Conservation (phyloP, 2,797 vertebrate species). For the Harpagifer antarcticus region DNA sequence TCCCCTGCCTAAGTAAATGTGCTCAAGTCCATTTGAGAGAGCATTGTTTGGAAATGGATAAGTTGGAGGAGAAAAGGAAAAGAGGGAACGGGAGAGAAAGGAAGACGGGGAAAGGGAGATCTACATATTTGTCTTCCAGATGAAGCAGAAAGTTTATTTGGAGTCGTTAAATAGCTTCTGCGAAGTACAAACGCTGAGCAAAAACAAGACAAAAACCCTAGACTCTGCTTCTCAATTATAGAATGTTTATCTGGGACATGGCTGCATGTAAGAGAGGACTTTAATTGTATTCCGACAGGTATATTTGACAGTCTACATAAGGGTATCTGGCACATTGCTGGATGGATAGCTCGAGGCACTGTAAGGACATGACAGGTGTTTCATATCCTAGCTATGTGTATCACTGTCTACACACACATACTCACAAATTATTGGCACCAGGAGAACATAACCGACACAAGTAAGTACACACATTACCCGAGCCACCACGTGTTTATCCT, state of each 20-base stretch:
- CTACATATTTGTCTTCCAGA: conserved; percentile 66
- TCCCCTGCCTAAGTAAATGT: conserved; percentile 79
- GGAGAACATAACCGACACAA: conserved; percentile 51
- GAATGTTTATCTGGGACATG: conserved; percentile 29
- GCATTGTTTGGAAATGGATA: conserved; percentile 80
- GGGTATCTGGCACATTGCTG: conserved; percentile 39
- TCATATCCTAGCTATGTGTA: conserved; percentile 42
- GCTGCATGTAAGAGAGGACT: conserved; percentile 22
- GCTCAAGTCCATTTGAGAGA: conserved; percentile 74
- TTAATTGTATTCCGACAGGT: conserved; percentile 32
- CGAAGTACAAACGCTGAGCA: conserved; percentile 20
- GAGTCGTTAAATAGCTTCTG: conserved; percentile 47
- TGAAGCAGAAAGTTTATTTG: conserved; percentile 51
- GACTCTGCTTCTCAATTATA: conserved; percentile 20
- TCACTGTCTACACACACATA: conserved; percentile 24
- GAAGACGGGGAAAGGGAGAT: conserved; percentile 19
- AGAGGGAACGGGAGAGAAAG: conserved; percentile 19
- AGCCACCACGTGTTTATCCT: conserved; percentile 58
- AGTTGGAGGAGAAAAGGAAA: conserved; percentile 57
- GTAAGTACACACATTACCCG: conserved; percentile 53
- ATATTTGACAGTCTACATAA: conserved; percentile 54
- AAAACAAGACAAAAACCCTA: conserved; percentile 26
- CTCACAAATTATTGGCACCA: conserved; percentile 22
- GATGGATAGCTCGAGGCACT: conserved; percentile 26
- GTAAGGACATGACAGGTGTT: conserved; percentile 70